phyloP scores from a whole-genome alignment of 2,888 invertebrate species.

The Horisme vitalbata region DNA sequence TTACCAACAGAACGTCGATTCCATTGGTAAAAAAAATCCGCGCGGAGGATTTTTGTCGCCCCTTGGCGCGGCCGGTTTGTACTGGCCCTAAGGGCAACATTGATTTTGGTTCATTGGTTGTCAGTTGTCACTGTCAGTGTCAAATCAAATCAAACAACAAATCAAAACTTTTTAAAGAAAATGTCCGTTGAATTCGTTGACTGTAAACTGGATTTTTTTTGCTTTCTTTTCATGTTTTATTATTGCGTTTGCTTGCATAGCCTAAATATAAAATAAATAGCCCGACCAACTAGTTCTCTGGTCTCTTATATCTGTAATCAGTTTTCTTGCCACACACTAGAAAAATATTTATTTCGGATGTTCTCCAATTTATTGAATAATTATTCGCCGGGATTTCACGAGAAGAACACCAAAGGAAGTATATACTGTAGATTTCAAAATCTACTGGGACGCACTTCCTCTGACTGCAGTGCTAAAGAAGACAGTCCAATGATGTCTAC shows the following conservation, averaged over 20 bases:
- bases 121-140: too few relatives aligned
- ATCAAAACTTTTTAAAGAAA: constrained; percentile 34
- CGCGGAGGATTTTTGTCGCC: too few relatives aligned
- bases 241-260: constrained; percentile 3
- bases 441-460: constrained; percentile 47
- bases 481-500: constrained; percentile 52
- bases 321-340: neutral
- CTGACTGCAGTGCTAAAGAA: constrained; percentile 14
- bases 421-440: constrained; percentile 57
- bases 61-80: too few relatives aligned
- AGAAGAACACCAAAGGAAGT: constrained; percentile 47
- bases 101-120: neutral
- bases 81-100: too few relatives aligned
- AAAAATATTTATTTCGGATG: constrained; percentile 46
- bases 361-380: constrained; percentile 52
- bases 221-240: constrained; percentile 34
- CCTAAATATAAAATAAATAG: constrained; percentile 21
- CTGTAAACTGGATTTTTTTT: constrained; percentile 35
- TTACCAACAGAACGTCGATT: too few relatives aligned
- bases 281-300: constrained; percentile 31
- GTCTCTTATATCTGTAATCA: constrained; percentile 1
- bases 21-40: too few relatives aligned
- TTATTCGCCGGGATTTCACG: constrained; percentile 42
- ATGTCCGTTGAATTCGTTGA: constrained; percentile 48
- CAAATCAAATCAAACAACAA: too few relatives aligned